phyloP scores from a whole-genome alignment of 2,888 invertebrate species.

The Phytoseiulus persimilis region DNA sequence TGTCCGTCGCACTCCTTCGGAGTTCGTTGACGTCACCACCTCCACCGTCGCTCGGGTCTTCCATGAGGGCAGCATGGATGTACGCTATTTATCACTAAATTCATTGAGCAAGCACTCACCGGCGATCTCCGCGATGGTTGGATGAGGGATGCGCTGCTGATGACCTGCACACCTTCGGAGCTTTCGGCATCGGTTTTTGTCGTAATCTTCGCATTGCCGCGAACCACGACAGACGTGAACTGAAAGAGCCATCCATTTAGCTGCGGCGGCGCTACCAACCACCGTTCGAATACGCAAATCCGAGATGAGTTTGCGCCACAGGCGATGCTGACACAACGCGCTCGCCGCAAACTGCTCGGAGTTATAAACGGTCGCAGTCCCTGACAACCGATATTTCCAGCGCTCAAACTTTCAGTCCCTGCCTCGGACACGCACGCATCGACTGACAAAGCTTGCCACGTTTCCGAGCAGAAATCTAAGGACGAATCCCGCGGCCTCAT shows the following conservation, averaged over 20 bases:
- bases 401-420: background rate
- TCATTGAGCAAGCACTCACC: background rate
- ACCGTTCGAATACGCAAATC: background rate
- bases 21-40: background rate
- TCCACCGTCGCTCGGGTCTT: background rate
- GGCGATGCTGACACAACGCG: background rate
- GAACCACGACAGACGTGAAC: constrained; percentile 24
- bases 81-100: background rate
- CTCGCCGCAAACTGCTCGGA: background rate
- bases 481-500: background rate
- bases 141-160: background rate
- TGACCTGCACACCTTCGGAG: background rate
- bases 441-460: background rate
- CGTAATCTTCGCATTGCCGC: constrained; percentile 30
- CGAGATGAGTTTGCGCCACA: background rate
- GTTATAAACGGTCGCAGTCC: background rate
- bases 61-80: background rate
- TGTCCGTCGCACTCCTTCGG: background rate
- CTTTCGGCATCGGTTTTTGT: constrained; percentile 12
- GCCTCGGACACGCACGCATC: background rate
- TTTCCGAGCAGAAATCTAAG: background rate
- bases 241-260: constrained; percentile 11
- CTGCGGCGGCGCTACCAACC: background rate
- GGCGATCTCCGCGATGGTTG: background rate
- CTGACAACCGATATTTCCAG: background rate